Percentiles rank a stretch among this genome's conserved stretches.
phyloP scores from a whole-genome alignment of 2,113 vertebrate species.

The Mionectes macconnelli region DNA sequence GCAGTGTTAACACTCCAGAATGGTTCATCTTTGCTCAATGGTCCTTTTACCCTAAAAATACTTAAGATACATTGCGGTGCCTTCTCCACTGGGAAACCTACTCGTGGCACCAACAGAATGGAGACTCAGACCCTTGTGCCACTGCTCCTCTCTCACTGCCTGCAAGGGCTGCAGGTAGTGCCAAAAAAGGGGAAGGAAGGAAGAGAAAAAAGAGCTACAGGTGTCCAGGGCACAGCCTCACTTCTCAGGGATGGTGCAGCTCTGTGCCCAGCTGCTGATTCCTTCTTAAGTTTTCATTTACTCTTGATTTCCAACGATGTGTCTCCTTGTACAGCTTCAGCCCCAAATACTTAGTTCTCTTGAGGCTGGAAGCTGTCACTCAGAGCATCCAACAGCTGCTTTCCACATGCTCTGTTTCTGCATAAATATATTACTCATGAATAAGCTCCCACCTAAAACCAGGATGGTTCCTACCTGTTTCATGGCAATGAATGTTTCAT shows the following conservation, averaged over 20 bases:
- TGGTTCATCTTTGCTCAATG: background rate
- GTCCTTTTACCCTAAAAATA: background rate
- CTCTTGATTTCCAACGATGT: background rate
- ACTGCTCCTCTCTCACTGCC: background rate
- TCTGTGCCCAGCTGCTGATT: background rate
- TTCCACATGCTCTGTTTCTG: fast-evolving
- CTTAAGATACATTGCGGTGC: background rate
- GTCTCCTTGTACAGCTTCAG: background rate
- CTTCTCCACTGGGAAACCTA: background rate
- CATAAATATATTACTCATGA: fast-evolving
- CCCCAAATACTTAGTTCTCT: background rate
- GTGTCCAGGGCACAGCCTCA: background rate
- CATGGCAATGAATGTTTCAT: fast-evolving
- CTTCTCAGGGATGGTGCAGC: background rate
- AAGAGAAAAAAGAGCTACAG: background rate
- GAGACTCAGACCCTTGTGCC: background rate
- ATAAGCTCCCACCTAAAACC: background rate
- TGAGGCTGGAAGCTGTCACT: background rate
- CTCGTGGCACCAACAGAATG: fast-evolving
- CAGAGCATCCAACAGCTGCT: background rate
- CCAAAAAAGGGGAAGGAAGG: background rate
- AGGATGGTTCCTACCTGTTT: background rate
- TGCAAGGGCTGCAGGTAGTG: background rate
- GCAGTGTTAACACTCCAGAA: background rate
- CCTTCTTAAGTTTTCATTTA: background rate